Evolutionary conservation across 2,797 vertebrate species (phyloP).

Genomic region (Phoxinus dragarum): DNA sequence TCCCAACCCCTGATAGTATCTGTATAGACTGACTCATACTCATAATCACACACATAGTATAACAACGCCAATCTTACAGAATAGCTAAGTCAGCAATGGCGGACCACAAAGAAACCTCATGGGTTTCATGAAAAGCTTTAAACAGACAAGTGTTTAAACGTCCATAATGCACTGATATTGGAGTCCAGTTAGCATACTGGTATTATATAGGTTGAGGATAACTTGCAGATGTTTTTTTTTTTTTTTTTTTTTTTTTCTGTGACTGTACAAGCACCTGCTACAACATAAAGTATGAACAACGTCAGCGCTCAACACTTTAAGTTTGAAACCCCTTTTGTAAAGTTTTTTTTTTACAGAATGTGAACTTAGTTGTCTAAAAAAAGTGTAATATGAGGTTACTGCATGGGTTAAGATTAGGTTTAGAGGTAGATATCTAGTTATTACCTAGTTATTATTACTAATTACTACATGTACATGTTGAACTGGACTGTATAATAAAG

Average conservation of each 20-base stretch:
- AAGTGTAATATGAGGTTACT: too few relatives aligned
- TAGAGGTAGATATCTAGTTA: neutral
- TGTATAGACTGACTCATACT: neutral
- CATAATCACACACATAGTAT: neutral
- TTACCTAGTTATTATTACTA: neutral
- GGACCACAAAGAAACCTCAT: neutral
- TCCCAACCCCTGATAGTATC: slow-evolving; percentile 9
- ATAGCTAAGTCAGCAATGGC: slow-evolving; percentile 6
- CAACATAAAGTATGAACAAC: neutral
- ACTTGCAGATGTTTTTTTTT: neutral
- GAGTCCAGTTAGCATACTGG: neutral
- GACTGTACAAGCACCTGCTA: neutral
- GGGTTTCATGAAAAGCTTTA: neutral
- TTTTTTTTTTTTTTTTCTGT: neutral
- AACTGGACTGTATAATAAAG: neutral
- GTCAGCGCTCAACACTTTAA: neutral
- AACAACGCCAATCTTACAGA: neutral
- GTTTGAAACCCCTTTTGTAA: neutral
- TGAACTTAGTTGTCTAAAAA: neutral
- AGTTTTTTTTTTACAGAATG: neutral
- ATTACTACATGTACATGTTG: neutral
- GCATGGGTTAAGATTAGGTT: neutral
- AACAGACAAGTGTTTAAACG: neutral
- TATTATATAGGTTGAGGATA: neutral
- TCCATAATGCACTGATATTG: neutral